phyloP scores from a whole-genome alignment of 1,140 invertebrate genomes.

The Zaprionus ornatus region DNA sequence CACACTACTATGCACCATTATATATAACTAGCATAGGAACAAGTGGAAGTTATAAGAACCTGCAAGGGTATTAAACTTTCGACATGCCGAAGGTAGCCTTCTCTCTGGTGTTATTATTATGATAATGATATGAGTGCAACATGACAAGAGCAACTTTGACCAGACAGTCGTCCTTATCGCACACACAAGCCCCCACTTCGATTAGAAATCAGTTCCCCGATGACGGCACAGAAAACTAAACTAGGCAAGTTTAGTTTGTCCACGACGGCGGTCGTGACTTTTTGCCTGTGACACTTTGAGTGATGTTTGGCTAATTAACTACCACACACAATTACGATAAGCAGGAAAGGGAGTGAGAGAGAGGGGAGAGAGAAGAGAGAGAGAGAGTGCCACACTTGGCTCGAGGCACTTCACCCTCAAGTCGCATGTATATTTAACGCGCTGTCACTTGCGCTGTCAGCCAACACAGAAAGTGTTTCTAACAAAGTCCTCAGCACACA shows the following conservation, averaged over 20 bases:
- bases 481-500: slow-evolving; percentile 52
- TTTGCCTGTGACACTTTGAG: slow-evolving; percentile 68
- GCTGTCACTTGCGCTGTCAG: slow-evolving; percentile 71
- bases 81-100: too few species aligned
- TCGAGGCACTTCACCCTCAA: slow-evolving; percentile 37
- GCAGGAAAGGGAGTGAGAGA: not conserved
- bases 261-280: slow-evolving; percentile 49
- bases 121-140: slow-evolving; percentile 30
- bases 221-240: slow-evolving; percentile 17
- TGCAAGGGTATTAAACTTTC: too few species aligned
- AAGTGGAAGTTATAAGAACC: too few species aligned
- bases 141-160: slow-evolving; percentile 21
- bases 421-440: slow-evolving; percentile 53
- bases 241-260: slow-evolving; percentile 11
- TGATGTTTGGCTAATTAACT: slow-evolving; percentile 75
- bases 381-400: slow-evolving; percentile 13
- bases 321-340: slow-evolving; percentile 53
- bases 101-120: too few species aligned
- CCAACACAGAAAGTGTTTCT: slow-evolving; percentile 77
- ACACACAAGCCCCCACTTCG: not conserved
- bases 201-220: slow-evolving; percentile 24
- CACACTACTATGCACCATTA: too few species aligned
- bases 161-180: not conserved
- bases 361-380: not conserved
- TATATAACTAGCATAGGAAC: too few species aligned